phyloP scores from a whole-genome alignment of 2,797 vertebrate species.

The Menidia menidia region DNA sequence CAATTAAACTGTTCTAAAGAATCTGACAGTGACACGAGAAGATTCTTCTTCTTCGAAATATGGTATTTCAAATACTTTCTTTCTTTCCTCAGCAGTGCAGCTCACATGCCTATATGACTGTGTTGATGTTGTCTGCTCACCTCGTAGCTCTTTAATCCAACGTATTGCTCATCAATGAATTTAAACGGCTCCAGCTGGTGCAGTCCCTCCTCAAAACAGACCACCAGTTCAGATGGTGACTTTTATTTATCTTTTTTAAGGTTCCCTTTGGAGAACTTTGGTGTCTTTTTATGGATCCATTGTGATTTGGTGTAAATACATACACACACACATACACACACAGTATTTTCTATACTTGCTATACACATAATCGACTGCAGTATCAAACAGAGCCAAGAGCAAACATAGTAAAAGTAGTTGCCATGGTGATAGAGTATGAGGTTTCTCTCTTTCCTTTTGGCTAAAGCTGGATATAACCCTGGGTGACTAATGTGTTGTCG shows the following conservation, averaged over 20 bases:
- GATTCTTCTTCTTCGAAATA: neutral
- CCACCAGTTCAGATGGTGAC: too few species aligned
- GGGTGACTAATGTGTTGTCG: neutral
- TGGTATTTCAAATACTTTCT: neutral
- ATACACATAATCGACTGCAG: neutral
- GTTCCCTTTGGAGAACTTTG: too few species aligned
- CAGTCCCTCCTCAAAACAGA: neutral
- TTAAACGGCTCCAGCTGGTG: neutral
- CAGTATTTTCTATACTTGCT: too few species aligned
- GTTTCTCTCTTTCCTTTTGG: constrained; percentile 11
- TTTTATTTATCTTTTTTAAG: neutral
- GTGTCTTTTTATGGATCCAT: too few species aligned
- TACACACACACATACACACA: neutral
- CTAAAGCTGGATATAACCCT: neutral
- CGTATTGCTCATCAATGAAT: neutral
- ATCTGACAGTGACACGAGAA: neutral
- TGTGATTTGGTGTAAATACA: too few species aligned
- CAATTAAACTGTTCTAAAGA: neutral
- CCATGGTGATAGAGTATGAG: constrained; percentile 55
- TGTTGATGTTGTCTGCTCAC: too few species aligned
- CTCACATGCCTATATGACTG: neutral
- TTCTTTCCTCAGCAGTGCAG: neutral
- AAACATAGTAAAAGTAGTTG: constrained; percentile 21
- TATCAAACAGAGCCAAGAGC: constrained; percentile 15
- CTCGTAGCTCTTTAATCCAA: too few species aligned